Evolutionary conservation across 2,888 invertebrate genomes (phyloP).

Genomic region (Temnothorax ravouxi): DNA sequence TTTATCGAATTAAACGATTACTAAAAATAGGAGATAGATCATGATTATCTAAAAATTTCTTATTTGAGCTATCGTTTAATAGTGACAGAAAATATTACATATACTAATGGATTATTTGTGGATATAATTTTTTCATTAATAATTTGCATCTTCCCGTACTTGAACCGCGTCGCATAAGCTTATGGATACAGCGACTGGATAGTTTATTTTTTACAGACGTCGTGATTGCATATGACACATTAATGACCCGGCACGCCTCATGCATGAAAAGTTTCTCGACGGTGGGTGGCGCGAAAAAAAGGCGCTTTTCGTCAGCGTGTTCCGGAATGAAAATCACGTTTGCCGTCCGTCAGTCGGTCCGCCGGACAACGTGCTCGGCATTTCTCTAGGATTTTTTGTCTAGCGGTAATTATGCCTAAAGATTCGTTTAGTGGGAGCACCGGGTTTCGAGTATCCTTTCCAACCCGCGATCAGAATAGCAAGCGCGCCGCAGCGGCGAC

Average conservation of each 20-base stretch:
- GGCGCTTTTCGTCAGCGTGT: conserved; percentile 45
- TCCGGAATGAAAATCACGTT: conserved; percentile 68
- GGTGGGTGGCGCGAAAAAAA: conserved; percentile 39
- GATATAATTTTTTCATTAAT: neutral
- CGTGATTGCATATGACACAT: conserved; percentile 51
- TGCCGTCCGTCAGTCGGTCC: conserved; percentile 57
- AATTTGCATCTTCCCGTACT: neutral
- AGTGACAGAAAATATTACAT: neutral
- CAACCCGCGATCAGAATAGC: conserved; percentile 58
- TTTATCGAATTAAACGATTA: neutral
- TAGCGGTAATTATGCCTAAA: conserved; percentile 69
- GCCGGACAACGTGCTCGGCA: conserved; percentile 67
- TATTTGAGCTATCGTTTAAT: neutral
- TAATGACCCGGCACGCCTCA: conserved; percentile 39
- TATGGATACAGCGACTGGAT: neutral
- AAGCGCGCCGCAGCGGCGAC: conserved; percentile 30
- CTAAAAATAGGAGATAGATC: neutral
- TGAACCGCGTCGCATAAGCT: neutral
- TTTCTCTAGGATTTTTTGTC: conserved; percentile 58
- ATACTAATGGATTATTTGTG: neutral
- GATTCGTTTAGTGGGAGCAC: conserved; percentile 58
- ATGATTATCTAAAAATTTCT: neutral
- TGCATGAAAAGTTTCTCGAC: conserved; percentile 47
- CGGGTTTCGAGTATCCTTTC: conserved; percentile 64
- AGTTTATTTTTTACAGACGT: conserved; percentile 23